phyloP scores from a whole-genome alignment of 2,888 invertebrate species.

The Drosophila prostipennis region DNA sequence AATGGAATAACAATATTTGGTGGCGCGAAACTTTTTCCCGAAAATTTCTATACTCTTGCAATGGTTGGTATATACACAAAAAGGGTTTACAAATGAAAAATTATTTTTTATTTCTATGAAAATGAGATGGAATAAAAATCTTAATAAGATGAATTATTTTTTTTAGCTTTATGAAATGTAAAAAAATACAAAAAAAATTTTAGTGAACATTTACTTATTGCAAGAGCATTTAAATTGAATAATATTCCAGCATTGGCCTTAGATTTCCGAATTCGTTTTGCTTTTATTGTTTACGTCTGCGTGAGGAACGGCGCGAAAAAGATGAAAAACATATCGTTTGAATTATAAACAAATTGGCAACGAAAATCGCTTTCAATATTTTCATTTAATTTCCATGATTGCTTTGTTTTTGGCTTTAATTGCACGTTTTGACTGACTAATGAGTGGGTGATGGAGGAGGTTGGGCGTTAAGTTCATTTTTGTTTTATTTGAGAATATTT shows the following conservation, averaged over 20 bases:
- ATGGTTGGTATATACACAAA: not conserved
- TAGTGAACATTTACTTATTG: not conserved
- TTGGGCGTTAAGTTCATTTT: slow-evolving; percentile 8
- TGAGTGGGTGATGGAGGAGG: slow-evolving; percentile 14
- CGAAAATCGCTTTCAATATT: slow-evolving; percentile 42
- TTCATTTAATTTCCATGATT: slow-evolving; percentile 42
- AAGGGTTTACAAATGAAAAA: too few relatives aligned
- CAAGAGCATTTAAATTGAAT: slow-evolving; percentile 12
- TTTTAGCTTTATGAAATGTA: not conserved
- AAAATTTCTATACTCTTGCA: slow-evolving; percentile 6
- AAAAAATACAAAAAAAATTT: too few relatives aligned
- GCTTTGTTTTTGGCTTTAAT: slow-evolving; percentile 39
- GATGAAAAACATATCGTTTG: slow-evolving; percentile 40
- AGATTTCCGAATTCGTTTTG: slow-evolving; percentile 6
- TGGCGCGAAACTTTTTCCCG: slow-evolving; percentile 4
- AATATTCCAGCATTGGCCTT: not conserved
- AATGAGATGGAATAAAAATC: too few relatives aligned
- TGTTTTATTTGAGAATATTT: not conserved
- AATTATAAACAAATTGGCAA: slow-evolving; percentile 55
- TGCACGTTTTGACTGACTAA: slow-evolving; percentile 48
- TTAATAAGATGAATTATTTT: too few relatives aligned
- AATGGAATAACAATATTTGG: slow-evolving; percentile 5
- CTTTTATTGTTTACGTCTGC: slow-evolving; percentile 44
- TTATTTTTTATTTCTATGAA: too few relatives aligned
- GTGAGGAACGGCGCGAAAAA: slow-evolving; percentile 32